Evolutionary conservation across 2,888 invertebrate species (phyloP).

Genomic region (Leptinotarsa peninsularis): DNA sequence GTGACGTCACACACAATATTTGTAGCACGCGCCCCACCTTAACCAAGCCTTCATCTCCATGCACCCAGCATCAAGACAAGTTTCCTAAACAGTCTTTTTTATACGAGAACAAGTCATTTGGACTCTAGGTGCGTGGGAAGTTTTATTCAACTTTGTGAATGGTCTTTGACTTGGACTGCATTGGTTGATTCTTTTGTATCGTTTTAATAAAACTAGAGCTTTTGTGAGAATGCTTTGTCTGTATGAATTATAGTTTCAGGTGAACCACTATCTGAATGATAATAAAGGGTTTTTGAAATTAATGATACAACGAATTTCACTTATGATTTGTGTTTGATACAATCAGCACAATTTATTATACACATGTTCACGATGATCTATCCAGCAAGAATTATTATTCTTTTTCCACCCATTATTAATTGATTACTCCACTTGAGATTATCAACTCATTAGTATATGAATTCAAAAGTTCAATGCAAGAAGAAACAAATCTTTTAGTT

Average conservation of each 20-base stretch:
- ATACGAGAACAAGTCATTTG: conserved; percentile 43
- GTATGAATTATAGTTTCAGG: conserved; percentile 4
- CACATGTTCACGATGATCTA: not conserved
- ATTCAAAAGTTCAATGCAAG: too few relatives aligned
- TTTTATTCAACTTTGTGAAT: conserved; percentile 37
- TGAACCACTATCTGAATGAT: conserved; percentile 10
- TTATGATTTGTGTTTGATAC: not conserved
- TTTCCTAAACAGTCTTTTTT: conserved; percentile 62
- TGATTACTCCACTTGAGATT: too few relatives aligned
- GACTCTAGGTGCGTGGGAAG: conserved; percentile 44
- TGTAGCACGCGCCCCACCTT: conserved; percentile 65
- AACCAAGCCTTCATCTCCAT: conserved; percentile 62
- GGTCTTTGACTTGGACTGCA: conserved; percentile 38
- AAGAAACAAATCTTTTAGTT: too few relatives aligned
- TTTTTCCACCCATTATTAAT: too few relatives aligned
- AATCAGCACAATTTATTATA: not conserved
- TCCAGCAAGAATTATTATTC: too few relatives aligned
- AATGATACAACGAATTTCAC: conserved; percentile 5
- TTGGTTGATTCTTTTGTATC: conserved; percentile 39
- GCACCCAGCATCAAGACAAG: conserved; percentile 54
- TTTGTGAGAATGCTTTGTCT: not conserved
- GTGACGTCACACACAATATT: conserved; percentile 52
- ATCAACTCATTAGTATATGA: too few relatives aligned
- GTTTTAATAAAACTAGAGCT: not conserved
- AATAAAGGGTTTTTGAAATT: not conserved